Evolutionary conservation across 2,113 vertebrate species (phyloP), one percentile per base, ranked within the genome.

Genomic region (Pituophis catenifer): DNA sequence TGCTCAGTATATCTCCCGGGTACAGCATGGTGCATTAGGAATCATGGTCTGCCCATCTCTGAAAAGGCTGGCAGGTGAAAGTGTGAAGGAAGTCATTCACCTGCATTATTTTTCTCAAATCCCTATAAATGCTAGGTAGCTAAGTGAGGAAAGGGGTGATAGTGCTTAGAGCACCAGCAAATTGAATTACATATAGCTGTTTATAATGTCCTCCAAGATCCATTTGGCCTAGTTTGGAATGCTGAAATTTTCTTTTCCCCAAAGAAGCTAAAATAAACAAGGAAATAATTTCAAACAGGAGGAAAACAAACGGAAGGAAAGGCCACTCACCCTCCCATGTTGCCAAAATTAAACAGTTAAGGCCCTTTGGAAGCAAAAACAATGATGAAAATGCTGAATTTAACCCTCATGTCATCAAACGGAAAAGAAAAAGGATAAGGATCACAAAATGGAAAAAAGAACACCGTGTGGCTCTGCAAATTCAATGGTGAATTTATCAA

Each of bases 361-460:
- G 94, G 88, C 94, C 96, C 95, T 97, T 97, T 94, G 52, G 95
- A 95, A 95, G 29, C 44, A 48, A 48, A 5, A 48, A 48, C 44
- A 91, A 95, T 92, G 93, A 95, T 94, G 96, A 96, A 93, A 94
- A 90, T 90, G 57, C 17, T 91, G 91, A 94, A 89, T 91, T 19
- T 94, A 90, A 93, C 94, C 95, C 94, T 86, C 91, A 94, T 15
- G 1, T 26, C 92, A 89, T 95, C 2, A 21, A 95, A 29, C 44
- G 96, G 96, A 97, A 97, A 96, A 95, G 96, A 97, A 97, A 97
- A 48, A 48, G 44, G 92, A 95, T 95, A 48, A 48, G 44, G 92
- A 95, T 95, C 21, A 17, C 15, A 94, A 94, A 94, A 96, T 96
- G n/a, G 96, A 95, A 97, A 97, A 97, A 65, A 89, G 93, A 94